Base-by-base conservation (phyloP, 1,140 invertebrate species). In the Lasaia peninsularis region DNA sequence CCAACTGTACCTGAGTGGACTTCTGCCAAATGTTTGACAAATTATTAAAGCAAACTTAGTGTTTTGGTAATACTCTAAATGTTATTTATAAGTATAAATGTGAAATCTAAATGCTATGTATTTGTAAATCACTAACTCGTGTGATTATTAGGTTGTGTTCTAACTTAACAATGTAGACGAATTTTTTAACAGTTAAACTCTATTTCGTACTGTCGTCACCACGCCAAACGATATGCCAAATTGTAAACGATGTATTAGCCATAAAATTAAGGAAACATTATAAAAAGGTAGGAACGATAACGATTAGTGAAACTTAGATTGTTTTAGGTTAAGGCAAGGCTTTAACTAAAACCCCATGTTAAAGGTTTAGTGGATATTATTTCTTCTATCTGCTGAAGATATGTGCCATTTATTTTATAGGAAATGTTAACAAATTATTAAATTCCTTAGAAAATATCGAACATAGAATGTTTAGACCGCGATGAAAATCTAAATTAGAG, bases 61-160 rank as follows among this genome's bases (percentile, higher is more conserved):
- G 62, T 65, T 60, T 57, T 60, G 28, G 59, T 65, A 44, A 57
- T 35, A 44, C 58, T 62, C 52, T 65, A 68, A 28, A 49, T 62
- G 51, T 60, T 56, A 67, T 57, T 37, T 60, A 55, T 67, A 69
- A 65, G 62, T 54, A 31, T 63, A 55, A 62, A 62, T 60, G 56
- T 32, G 37, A 56, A 66, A 60, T 56, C 53, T 64, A 66, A 69
- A 67, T 60, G 57, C 64, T 68, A 67, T 62, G 48, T 57, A 64
- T 62, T 71, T 67, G 58, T 70, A 70, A 52, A 64, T 69, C 71
- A 82, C 77, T 79, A 82, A 84, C 81, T 77, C 72, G 80, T 78
- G 84, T 87, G 84, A 87, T 86, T 80, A 79, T 84, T 85, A 81
- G 84, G 84, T 87, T 87, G 84, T 87, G 81, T 86, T 83, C 68